Percentiles rank a stretch among this genome's conserved stretches.
phyloP scores from a whole-genome alignment of 2,888 invertebrate genomes.

The Suillia variegata region DNA sequence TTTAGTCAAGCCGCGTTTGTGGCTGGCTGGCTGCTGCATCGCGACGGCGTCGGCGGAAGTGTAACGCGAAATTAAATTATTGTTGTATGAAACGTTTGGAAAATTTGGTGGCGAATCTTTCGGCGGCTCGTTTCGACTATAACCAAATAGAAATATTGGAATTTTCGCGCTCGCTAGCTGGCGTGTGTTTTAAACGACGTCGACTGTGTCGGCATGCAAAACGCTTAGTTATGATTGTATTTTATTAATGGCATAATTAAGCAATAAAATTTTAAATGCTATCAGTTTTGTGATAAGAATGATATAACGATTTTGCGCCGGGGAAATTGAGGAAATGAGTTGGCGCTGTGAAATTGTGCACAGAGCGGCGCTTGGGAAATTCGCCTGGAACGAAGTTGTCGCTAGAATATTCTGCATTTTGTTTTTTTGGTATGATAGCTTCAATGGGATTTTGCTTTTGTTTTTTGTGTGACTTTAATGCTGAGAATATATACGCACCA shows the following conservation, averaged over 20 bases:
- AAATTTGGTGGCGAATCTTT: slow-evolving; percentile 32
- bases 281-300: background rate
- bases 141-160: background rate
- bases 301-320: no score
- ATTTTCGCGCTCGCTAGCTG: background rate
- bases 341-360: no score
- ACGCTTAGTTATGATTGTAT: slow-evolving; percentile 35
- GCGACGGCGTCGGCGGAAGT: slow-evolving; percentile 9
- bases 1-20: background rate
- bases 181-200: background rate
- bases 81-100: no score
- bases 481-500: no score
- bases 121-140: background rate
- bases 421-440: no score
- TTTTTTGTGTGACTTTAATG: no score
- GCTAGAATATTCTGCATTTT: no score
- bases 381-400: no score
- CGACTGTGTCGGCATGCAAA: background rate
- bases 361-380: no score
- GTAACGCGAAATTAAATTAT: slow-evolving; percentile 46
- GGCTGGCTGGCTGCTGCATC: background rate
- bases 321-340: no score
- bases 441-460: no score
- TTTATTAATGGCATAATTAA: slow-evolving; percentile 51
- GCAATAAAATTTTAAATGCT: slow-evolving; percentile 33